Evolutionary conservation across 2,888 invertebrate species (phyloP).

Genomic region (Xestia xanthographa): DNA sequence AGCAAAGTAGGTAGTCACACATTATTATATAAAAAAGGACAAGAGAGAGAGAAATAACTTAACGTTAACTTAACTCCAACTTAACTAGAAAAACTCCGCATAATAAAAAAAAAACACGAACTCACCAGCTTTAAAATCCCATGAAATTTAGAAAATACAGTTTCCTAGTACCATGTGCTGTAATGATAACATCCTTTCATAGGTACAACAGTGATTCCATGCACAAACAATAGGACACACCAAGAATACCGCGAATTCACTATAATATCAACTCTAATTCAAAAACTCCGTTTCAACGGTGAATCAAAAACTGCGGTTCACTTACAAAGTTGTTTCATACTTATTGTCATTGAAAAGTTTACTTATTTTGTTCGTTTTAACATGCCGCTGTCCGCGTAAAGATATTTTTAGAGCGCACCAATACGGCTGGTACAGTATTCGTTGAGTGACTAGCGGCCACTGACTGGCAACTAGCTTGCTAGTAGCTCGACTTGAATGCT

Average conservation of each 20-base stretch:
- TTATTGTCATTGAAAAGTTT: slow-evolving; percentile 77
- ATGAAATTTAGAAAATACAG: slow-evolving; percentile 81
- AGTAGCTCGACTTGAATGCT: slow-evolving; percentile 70
- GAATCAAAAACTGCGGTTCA: slow-evolving; percentile 44
- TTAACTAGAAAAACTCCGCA: slow-evolving; percentile 3
- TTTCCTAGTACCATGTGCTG: slow-evolving; percentile 77
- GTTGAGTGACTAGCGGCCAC: slow-evolving; percentile 77
- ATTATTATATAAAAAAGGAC: background rate
- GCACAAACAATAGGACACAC: slow-evolving; percentile 84
- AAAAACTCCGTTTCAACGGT: slow-evolving; percentile 37
- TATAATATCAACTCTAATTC: slow-evolving; percentile 57
- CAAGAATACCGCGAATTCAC: slow-evolving; percentile 79
- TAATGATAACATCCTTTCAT: slow-evolving; percentile 85
- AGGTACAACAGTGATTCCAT: slow-evolving; percentile 80
- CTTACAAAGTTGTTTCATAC: slow-evolving; percentile 57
- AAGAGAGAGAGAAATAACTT: slow-evolving; percentile 1
- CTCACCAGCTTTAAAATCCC: slow-evolving; percentile 86
- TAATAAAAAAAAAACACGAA: slow-evolving; percentile 49
- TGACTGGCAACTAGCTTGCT: slow-evolving; percentile 59
- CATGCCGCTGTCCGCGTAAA: slow-evolving; percentile 70
- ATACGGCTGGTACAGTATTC: slow-evolving; percentile 70
- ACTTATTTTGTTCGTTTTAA: slow-evolving; percentile 73
- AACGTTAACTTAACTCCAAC: slow-evolving; percentile 33
- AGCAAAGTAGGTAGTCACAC: background rate
- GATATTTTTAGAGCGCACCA: slow-evolving; percentile 77